Evolutionary conservation across 2,888 invertebrate genomes (phyloP), one percentile per base, ranked within the genome.

Genomic region (Lutraria lutraria): DNA sequence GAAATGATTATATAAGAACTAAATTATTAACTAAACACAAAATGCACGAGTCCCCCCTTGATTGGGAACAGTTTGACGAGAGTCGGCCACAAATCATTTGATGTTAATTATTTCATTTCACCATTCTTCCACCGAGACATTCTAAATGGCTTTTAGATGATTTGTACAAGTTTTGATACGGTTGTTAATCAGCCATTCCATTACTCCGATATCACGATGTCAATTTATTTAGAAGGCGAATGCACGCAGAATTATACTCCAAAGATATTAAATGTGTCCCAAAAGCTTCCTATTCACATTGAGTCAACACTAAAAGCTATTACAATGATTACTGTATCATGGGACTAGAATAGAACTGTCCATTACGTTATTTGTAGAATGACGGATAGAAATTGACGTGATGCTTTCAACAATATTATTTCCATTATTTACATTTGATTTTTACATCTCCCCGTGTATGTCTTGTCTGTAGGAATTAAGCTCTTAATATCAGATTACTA

Each of bases 261-360:
- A 84, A 54, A 19, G 72, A 52, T 84, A 72, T 72, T 84, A 25
- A 76, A 54, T 79, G n/a, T 85, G 54, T 85, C 79, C 85, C 85
- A 54, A 72, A 79, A 79, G 85, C 56, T 72, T 72, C 31, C 31
- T 56, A 31, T 79, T 34, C 79, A 0, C 54, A 53, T 19, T 54
- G 76, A 85, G 54, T 85, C 85, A 85, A 79, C 85, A 79, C 85
- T 56, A 79, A 79, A 85, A 76, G 56, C 85, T 79, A 85, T 85
- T 85, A 85, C 25, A 19, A 72, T 63, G 54, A 85, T 85, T 79
- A 85, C 85, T 85, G 54, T 79, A 85, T 79, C 52, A 85, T 85
- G 85, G 54, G 79, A 54, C 85, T 53, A 31, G 53, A 79, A 85
- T 85, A 72, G 29, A 43, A 56, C 53, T 85, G 85, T 43, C 85